Base-by-base conservation (phyloP, 2,888 invertebrate genomes). In the Lasius platythorax region DNA sequence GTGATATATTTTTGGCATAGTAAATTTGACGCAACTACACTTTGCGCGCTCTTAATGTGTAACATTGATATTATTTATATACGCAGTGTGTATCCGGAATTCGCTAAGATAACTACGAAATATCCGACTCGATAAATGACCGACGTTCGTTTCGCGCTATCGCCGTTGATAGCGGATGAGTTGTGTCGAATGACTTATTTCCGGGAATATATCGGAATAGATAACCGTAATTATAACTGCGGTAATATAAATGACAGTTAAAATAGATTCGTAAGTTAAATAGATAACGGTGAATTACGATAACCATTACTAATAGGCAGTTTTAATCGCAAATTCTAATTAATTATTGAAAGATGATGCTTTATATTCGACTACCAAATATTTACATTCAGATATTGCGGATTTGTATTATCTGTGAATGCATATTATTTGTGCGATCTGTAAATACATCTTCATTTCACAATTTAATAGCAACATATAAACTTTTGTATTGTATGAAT, bases 141-240 rank as follows among this genome's bases (percentile, higher is more conserved):
- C 64, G 67, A 72, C 76, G 76, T 83, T 70, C 72, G 64, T 56
- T 61, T 50, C 30, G 12, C 33, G 46, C 30, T 83, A 68, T 82
- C 86, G 67, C 28, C 11, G 58, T 66, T 74, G 81, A 86, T 79
- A 87, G 18, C 58, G 82, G 28, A 66, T 30, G 46, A 40, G 76
- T 40, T 30, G 64, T 83, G 67, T 82, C 84, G 74, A 40, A 76
- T 89, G 82, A 86, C 89, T 85, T 82, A 82, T 84, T 89, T 86
- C 89, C 88, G 79, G 82, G 73, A 85, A 78, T 61, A 63, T 40
- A 58, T 53, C n/a, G 53, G 74, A 72, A 68, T 56, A 84, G 84
- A 74, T 75, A 87, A 28, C 37, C 75, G 72, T 70, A 85, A 89
- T 89, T 88, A 84, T 75, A 66, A 72, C 37, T 43, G 58, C 28